Evolutionary conservation across 2,113 vertebrate species (phyloP), one percentile per base, ranked within the genome.

Genomic region (Halcyon senegalensis): DNA sequence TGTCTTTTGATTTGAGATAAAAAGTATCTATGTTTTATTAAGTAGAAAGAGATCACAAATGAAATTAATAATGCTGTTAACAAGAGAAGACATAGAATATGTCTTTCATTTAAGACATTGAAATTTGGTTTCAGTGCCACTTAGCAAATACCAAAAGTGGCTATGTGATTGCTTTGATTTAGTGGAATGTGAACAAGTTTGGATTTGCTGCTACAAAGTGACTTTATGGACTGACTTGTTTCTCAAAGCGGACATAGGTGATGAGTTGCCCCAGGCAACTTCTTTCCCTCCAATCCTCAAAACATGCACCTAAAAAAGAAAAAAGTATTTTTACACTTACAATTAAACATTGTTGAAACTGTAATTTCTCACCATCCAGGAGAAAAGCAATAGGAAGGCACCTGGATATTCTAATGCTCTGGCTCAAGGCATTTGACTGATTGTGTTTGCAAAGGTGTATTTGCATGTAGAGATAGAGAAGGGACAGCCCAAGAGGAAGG

Each of bases 341-440:
- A 73, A 10, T 27, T 63, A 51, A 94, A 46, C 8, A 35, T 27
- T 76, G 11, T 46, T 66, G 44, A 84, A 37, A 72, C 19, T 1
- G 0, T 76, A 66, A 37, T 37, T 44, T 23, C 25, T 88, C 24
- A 23, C 20, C 53, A 25, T 39, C 12, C 13, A 53, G 60, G 35
- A 83, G 83, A 73, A 73, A 53, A 33, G 53, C 48, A 68, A 35
- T 28, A 85, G 35, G 24, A 73, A 69, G 37, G n/a, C 59, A 63
- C 27, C 21, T 73, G 50, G 12, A 16, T 59, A 8, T 69, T 80
- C 27, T 43, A 8, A 51, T 64, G 8, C 53, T 82, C 44, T 87
- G 35, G 20, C 21, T n/a, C 2, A 4, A 85, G 53, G 43, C 0
- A 0, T 35, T 44, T 19, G 37, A 16, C 35, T 68, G 20, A 4